Evolutionary conservation across 2,888 invertebrate genomes (phyloP).

Genomic region (Micropterix aruncella): DNA sequence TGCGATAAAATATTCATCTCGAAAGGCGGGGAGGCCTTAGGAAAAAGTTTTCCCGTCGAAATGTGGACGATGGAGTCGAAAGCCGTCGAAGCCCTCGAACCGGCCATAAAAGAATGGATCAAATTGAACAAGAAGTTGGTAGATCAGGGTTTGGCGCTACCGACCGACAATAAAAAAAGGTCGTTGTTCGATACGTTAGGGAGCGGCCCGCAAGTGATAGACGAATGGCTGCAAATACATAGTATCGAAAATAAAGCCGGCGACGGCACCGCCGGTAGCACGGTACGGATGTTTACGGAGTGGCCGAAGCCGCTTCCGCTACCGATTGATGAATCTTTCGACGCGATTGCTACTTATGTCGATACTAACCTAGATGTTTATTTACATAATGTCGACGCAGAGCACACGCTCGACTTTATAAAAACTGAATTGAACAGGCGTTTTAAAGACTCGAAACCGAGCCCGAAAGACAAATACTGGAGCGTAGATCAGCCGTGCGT

Average conservation of each 20-base stretch:
- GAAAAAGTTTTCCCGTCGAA: slow-evolving; percentile 42
- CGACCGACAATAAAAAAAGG: slow-evolving; percentile 22
- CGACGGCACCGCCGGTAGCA: slow-evolving; percentile 12
- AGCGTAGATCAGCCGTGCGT: slow-evolving; percentile 50
- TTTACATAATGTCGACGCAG: slow-evolving; percentile 18
- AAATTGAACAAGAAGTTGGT: slow-evolving; percentile 53
- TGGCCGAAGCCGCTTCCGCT: slow-evolving; percentile 48
- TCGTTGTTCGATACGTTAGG: slow-evolving; percentile 15
- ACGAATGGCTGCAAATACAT: slow-evolving; percentile 28
- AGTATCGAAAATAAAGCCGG: background rate
- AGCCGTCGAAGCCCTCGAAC: slow-evolving; percentile 50
- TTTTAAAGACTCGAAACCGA: slow-evolving; percentile 28
- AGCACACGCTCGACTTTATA: slow-evolving; percentile 30
- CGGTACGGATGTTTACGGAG: slow-evolving; percentile 19
- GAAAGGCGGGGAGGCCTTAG: slow-evolving; percentile 32
- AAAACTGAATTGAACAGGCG: slow-evolving; percentile 31
- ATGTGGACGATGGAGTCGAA: slow-evolving; percentile 48
- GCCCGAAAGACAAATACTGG: slow-evolving; percentile 39
- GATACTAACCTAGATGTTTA: slow-evolving; percentile 22
- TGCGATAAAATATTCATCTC: slow-evolving; percentile 39
- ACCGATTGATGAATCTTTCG: slow-evolving; percentile 33
- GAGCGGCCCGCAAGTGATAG: background rate
- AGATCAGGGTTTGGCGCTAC: slow-evolving; percentile 47
- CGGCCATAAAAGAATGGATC: slow-evolving; percentile 44
- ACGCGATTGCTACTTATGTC: slow-evolving; percentile 47